Evolutionary conservation across 2,113 vertebrate genomes (phyloP).

Genomic region (Mustelus asterias): DNA sequence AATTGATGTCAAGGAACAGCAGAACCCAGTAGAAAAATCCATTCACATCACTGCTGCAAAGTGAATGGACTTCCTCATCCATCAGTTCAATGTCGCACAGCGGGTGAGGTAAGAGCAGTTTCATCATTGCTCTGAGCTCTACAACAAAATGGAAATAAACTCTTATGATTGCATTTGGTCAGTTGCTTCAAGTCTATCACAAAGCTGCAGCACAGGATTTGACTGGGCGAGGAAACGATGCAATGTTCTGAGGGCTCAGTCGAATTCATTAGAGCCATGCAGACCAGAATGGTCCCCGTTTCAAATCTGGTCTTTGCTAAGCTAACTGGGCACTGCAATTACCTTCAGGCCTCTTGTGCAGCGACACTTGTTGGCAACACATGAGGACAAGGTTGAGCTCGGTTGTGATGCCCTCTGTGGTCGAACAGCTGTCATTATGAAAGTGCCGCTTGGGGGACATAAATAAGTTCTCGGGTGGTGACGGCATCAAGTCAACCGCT

Average conservation of each 20-base stretch:
- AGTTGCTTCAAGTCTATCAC: neutral
- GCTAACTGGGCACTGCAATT: neutral
- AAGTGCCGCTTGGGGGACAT: neutral
- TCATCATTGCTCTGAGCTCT: neutral
- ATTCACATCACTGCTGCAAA: neutral
- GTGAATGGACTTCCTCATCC: neutral
- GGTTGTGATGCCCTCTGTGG: neutral
- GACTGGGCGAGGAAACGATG: neutral
- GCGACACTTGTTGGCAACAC: neutral
- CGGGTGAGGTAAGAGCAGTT: neutral
- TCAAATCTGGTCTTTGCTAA: neutral
- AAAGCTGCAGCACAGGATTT: neutral
- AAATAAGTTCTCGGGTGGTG: neutral
- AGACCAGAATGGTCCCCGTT: neutral
- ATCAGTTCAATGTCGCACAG: neutral
- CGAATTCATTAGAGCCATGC: neutral
- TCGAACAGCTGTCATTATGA: neutral
- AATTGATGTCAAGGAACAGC: neutral
- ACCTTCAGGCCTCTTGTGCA: neutral
- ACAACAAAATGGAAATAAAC: neutral
- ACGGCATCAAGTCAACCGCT: neutral
- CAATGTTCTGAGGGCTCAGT: neutral
- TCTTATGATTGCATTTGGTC: neutral
- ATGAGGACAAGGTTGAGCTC: neutral
- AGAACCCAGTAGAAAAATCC: neutral